Base-by-base conservation (phyloP, 2,888 invertebrate genomes). In the Drosophila formosana region DNA sequence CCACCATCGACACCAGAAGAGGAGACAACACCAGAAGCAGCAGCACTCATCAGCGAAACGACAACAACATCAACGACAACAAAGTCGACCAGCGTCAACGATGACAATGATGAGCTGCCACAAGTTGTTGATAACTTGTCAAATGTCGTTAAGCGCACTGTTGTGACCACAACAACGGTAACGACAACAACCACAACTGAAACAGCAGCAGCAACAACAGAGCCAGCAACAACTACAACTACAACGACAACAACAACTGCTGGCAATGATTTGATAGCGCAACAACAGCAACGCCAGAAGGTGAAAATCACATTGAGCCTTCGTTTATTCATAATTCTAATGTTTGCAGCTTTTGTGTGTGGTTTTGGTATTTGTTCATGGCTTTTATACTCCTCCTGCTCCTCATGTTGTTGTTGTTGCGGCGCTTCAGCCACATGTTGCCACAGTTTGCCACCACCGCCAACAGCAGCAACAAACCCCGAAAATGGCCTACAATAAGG, bases 341-440 rank as follows among this genome's bases (percentile, higher is more conserved):
- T 92, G 80, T 86, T 90, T 90, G 89, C 88, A 84, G 91, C 91
- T 91, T 92, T 91, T 91, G 79, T 92, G 81, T 91, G 91, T 92
- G 91, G 91, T 91, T 91, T 91, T 89, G 91, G 92, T 91, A 85
- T 91, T 87, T 91, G 92, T 91, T 90, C 90, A 88, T 92, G 91
- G 91, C 90, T 92, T 91, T 90, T 91, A 78, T 86, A 87, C 72
- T 87, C 13, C 47, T 28, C 26, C 9, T 57, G 46, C 26, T 34
- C 68, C 51, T 74, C 65, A 46, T 78, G 83, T 77, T 88, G 82
- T 77, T 72, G 82, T 76, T 86, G 84, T 71, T 75, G 80, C 70
- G 77, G 68, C 66, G 69, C 75, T 30, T 61, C 69, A 52, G 66
- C 65, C 69, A 39, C 62, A 57, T 60, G 77, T 51, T 65, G 57